Percentiles rank a stretch among this genome's conserved stretches.
phyloP scores from a whole-genome alignment of 1,140 invertebrate genomes.

The Apis dorsata region DNA sequence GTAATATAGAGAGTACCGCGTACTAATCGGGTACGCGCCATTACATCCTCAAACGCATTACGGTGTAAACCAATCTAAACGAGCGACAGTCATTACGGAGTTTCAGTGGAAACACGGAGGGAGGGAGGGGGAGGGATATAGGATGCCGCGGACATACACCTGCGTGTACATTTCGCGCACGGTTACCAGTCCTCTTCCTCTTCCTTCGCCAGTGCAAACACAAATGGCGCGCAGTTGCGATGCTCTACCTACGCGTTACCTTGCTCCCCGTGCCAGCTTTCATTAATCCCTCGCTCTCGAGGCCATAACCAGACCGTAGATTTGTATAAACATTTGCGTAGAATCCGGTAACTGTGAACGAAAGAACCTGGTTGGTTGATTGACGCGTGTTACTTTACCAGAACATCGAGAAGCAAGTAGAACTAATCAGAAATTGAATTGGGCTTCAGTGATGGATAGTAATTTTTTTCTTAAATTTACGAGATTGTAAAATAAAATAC shows the following conservation, averaged over 20 bases:
- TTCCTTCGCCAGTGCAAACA: slow-evolving; percentile 46
- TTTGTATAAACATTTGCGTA: neutral
- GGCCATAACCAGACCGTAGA: neutral
- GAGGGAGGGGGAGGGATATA: no score
- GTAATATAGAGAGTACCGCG: slow-evolving; percentile 36
- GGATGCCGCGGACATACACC: slow-evolving; percentile 50
- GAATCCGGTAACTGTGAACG: neutral
- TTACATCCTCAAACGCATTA: slow-evolving; percentile 57
- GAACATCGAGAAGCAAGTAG: neutral
- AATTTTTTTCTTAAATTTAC: no score
- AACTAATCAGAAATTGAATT: neutral
- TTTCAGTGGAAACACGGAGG: slow-evolving; percentile 40
- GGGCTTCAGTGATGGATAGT: no score
- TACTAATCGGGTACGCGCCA: slow-evolving; percentile 56
- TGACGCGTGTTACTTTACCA: neutral
- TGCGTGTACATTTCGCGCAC: slow-evolving; percentile 55
- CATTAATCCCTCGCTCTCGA: slow-evolving; percentile 50
- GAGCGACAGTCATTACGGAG: slow-evolving; percentile 64
- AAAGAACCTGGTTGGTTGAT: neutral
- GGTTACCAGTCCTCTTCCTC: slow-evolving; percentile 38
- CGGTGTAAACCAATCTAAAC: slow-evolving; percentile 61
- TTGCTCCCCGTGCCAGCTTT: slow-evolving; percentile 30
- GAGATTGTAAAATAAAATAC: no score
- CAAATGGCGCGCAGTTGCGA: slow-evolving; percentile 26
- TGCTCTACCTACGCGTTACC: slow-evolving; percentile 35